Evolutionary conservation across 2,797 vertebrate genomes (phyloP), one percentile per base, ranked within the genome.

Genomic region (Thripadectes ignobilis): DNA sequence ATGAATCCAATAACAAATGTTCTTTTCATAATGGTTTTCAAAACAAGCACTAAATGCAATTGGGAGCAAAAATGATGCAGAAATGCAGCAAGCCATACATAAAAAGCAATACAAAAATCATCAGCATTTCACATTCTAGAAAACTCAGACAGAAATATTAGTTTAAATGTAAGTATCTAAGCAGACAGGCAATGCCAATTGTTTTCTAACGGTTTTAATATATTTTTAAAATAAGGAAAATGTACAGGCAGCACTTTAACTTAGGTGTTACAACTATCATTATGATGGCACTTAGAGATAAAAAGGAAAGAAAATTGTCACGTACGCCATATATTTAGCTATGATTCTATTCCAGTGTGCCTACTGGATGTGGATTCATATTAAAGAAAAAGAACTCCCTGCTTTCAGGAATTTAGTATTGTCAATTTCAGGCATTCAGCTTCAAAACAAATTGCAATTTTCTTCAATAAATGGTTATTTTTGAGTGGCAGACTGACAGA

Each of bases 151-250:
- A 93, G 79, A 92, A 94, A 79, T 88, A 86, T 66, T 86, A 76
- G 57, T 77, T 93, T 92, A 89, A 86, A 85, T 30, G 4, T 81
- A 90, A 94, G 24, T 76, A 89, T 73, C 41, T 77, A 96, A 84
- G 83, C 57, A 95, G 93, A 86, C 23, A 96, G 68, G 88, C 85
- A 92, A 67, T 63, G 38, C 55, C 79, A 87, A 85, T 39, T 78
- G 68, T 82, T 91, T 95, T 92, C 88, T 91, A 73, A 86, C 63
- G 45, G 48, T 88, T 95, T 97, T 89, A 92, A 94, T 95, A 89
- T 52, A 74, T 78, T 72, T 59, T 90, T 94, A 89, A 79, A 92
- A 80, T 95, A 92, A 73, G 59, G 58, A 87, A 90, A 88, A 71
- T 9, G 24, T 88, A 71, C 66, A 90, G 69, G 77, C 69, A 88